Evolutionary conservation across 2,797 vertebrate species (phyloP).

Genomic region (Carcharodon carcharias): DNA sequence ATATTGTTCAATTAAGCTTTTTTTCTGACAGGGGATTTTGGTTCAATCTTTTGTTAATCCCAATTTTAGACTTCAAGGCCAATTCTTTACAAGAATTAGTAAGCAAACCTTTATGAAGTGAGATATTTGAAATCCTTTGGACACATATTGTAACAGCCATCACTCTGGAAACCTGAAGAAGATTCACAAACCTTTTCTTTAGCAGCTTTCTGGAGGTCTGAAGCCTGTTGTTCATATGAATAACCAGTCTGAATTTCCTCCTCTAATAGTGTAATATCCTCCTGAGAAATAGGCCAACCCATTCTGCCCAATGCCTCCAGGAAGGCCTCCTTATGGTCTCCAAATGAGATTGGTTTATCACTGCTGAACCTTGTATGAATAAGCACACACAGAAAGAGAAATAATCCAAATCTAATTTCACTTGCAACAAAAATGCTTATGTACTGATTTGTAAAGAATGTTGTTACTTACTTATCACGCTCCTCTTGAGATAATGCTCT

Average conservation of each 20-base stretch:
- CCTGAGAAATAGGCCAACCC: slow-evolving; percentile 60
- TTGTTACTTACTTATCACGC: slow-evolving; percentile 60
- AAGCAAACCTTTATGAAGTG: background rate
- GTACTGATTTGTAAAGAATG: background rate
- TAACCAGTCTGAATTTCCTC: slow-evolving; percentile 61
- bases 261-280: slow-evolving; percentile 61
- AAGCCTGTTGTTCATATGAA: slow-evolving; percentile 60
- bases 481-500: slow-evolving; percentile 58
- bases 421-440: background rate
- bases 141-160: too few relatives aligned
- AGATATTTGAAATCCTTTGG: background rate
- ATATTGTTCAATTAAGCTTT: background rate
- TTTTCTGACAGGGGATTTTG: background rate
- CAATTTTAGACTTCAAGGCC: background rate
- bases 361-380: slow-evolving; percentile 52
- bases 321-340: slow-evolving; percentile 56
- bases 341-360: slow-evolving; percentile 54
- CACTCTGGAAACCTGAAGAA: background rate
- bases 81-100: background rate
- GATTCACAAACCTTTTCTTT: slow-evolving; percentile 41
- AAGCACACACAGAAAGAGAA: background rate
- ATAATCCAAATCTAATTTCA: background rate
- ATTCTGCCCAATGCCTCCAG: slow-evolving; percentile 55
- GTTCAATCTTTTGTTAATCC: background rate
- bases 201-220: slow-evolving; percentile 57